Base-by-base conservation (phyloP, 2,888 invertebrate species). In the Aproaerema taeniolella region DNA sequence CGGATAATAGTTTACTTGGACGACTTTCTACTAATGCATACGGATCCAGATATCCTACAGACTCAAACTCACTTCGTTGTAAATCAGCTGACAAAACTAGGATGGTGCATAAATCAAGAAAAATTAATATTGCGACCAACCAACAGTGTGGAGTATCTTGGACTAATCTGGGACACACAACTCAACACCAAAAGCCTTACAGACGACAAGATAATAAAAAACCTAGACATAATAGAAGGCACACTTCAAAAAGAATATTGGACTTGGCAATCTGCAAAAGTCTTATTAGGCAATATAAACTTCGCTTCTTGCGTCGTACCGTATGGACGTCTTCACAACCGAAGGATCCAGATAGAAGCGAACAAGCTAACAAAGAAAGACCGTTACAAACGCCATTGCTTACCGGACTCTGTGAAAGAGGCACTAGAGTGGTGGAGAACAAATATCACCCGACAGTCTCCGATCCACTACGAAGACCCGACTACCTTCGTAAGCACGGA, bases 41-140 rank as follows among this genome's bases (percentile, higher is more conserved):
- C n/a, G n/a, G n/a, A n/a, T n/a, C n/a, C n/a, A n/a, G n/a, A n/a
- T n/a, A n/a, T n/a, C n/a, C n/a, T n/a, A n/a, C n/a, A n/a, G n/a
- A n/a, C n/a, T n/a, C n/a, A n/a, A n/a, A n/a, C n/a, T n/a, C n/a
- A n/a, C 2, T n/a, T 31, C 5, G 45, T 39, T 0, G 8, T 40
- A 0, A 13, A 40, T 13, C n/a, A n/a, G n/a, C n/a, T n/a, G n/a
- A n/a, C n/a, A n/a, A n/a, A n/a, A n/a, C n/a, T n/a, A n/a, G n/a
- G 55, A 0, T 52, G 49, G 51, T 30, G 14, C 1, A 13, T 55
- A 17, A 55, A 53, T 31, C 5, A 2, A 6, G 9, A 40, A 20
- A 52, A 55, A 28, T 46, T 51, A 2, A 1, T 32, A 1, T 6
- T 31, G 6, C 16, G 2, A 1, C 48, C 48, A 14, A 13, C 43